These are phyloP conservation scores for Gastrophryne carolinensis DNA, from an alignment of 2,797 vertebrate species.

Conservation along the genomic window DNA sequence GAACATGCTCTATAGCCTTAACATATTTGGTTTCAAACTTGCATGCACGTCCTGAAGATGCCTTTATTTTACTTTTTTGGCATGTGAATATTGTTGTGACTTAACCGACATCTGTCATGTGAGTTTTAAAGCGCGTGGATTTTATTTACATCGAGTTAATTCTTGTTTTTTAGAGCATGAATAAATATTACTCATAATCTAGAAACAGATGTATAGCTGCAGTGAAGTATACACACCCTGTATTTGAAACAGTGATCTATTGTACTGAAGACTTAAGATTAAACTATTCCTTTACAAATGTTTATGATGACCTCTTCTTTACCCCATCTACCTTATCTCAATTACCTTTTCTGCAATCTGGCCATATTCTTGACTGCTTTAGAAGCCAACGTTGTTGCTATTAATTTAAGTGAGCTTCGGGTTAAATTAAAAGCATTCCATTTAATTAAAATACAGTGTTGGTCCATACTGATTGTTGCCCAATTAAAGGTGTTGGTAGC, in stretches of 20 bases:
- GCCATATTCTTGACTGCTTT: too few relatives aligned
- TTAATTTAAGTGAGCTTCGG: too few relatives aligned
- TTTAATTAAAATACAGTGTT: too few relatives aligned
- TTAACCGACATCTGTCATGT: conserved; percentile 32
- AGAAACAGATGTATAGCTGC: conserved; percentile 27
- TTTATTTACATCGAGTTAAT: conserved; percentile 34
- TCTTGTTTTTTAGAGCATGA: conserved; percentile 31
- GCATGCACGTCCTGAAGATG: conserved; percentile 18
- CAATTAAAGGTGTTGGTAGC: too few relatives aligned
- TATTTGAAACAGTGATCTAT: background rate
- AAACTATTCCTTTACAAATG: background rate
- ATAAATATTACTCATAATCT: conserved; percentile 29
- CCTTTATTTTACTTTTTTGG: conserved; percentile 7
- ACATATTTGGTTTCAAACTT: background rate
- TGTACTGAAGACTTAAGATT: background rate
- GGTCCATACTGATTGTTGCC: too few relatives aligned
- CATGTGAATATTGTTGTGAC: conserved; percentile 29
- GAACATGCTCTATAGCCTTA: background rate
- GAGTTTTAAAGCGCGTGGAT: conserved; percentile 8
- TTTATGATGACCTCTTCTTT: background rate
- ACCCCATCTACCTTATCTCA: background rate
- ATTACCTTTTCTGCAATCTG: too few relatives aligned
- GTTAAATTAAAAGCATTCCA: too few relatives aligned
- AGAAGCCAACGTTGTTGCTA: too few relatives aligned
- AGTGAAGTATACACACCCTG: background rate